Base-by-base conservation (phyloP, 2,888 invertebrate species). In the Salticus scenicus region DNA sequence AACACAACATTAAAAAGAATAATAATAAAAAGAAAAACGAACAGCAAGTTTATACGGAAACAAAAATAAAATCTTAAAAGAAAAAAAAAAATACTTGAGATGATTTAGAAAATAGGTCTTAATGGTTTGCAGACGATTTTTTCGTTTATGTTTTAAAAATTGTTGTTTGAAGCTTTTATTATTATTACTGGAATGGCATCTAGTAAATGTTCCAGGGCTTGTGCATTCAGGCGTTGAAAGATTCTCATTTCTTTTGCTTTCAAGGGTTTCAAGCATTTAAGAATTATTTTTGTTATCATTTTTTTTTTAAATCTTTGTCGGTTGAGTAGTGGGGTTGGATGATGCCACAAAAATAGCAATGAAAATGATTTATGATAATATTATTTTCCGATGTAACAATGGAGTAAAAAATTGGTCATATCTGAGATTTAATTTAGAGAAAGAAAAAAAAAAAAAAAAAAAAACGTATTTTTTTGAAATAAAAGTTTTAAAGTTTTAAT, bases 151-250 rank as follows among this genome's bases (percentile, higher is more conserved):
- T 14, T 47, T 17, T n/a, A n/a, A 47, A 47, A 47, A 47, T 47
- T 47, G 47, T 47, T 47, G 47, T 47, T 47, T 47, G 17, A n/a
- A n/a, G 47, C 47, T 47, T 47, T 47, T 47, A 47, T 47, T 47
- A 47, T 47, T 47, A 47, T 47, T 47, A 47, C 47, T 47, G 47
- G 2, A n/a, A 47, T 47, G 47, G 47, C 47, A 47, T 17, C 47
- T 10, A 47, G 47, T 47, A 47, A 47, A 47, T n/a, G 47, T 14
- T 47, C 47, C 47, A 10, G 47, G 17, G 47, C n/a, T 47, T 47
- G 17, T 47, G 47, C 47, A 47, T 47, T 47, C 47, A 47, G 47
- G 17, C 47, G 47, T 47, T 47, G n/a, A 47, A 17, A 47, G 47
- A 47, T 47, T 7, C 47, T 17, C n/a, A 47, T 47, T 47, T 47